These are phyloP conservation scores for Diadema setosum DNA, from an alignment of 35 echinoderm and acorn worm genomes.

Conservation along the genomic window DNA sequence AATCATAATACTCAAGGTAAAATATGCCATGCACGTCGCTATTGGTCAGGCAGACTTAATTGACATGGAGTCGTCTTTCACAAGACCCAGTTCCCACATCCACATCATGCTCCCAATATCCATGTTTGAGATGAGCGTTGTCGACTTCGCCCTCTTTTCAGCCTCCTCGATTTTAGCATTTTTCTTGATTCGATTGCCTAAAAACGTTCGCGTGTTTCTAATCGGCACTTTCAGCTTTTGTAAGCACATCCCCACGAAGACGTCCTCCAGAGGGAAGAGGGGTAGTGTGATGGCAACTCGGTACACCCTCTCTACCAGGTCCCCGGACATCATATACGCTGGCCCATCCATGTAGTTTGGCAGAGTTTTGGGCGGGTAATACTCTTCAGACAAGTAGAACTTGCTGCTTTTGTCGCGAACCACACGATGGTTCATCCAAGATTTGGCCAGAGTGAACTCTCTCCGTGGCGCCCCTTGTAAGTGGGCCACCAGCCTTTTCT, in stretches of 20 bases:
- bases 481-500: constrained; percentile 10
- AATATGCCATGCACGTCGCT: too few relatives aligned
- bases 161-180: too few relatives aligned
- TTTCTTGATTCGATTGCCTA: too few relatives aligned
- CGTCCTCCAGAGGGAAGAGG: constrained; percentile 62
- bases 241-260: constrained; percentile 44
- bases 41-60: too few relatives aligned
- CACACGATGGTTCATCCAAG: background rate
- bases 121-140: too few relatives aligned
- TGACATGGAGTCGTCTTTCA: too few relatives aligned
- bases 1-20: too few relatives aligned
- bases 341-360: constrained; percentile 20
- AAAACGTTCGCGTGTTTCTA: too few relatives aligned
- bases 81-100: too few relatives aligned
- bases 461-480: background rate
- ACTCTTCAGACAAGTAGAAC: constrained; percentile 21
- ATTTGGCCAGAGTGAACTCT: background rate
- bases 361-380: constrained; percentile 2
- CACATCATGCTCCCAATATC: too few relatives aligned
- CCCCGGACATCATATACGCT: constrained; percentile 45
- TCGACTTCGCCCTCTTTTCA: too few relatives aligned
- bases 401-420: background rate
- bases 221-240: too few relatives aligned
- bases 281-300: background rate
- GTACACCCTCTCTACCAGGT: constrained; percentile 25